phyloP scores from a whole-genome alignment of 53 echinoderm and acorn worm species.

The Glandiceps talaboti region DNA sequence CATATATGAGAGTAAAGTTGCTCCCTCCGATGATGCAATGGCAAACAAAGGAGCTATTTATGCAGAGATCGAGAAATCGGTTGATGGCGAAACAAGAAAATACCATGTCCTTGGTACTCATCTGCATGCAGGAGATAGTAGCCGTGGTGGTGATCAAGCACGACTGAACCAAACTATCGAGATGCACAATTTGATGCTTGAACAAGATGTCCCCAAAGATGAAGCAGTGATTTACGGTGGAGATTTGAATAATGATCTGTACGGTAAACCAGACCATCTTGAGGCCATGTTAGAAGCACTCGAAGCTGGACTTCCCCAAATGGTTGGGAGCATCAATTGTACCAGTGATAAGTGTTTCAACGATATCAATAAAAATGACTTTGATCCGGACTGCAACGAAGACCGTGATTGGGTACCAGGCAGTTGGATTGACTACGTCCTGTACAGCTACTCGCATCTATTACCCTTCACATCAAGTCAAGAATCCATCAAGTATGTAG shows the following conservation, averaged over 20 bases:
- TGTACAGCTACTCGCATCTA: conserved; percentile 45
- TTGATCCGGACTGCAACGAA: conserved; percentile 10
- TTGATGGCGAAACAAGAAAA: conserved; percentile 19
- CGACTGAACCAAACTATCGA: conserved; percentile 48
- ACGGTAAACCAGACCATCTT: conserved; percentile 38
- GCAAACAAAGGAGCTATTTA: conserved; percentile 71
- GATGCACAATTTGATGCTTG: conserved; percentile 53
- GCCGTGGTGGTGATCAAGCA: conserved; percentile 14
- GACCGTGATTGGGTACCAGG: not conserved
- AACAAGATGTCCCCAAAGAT: conserved; percentile 25
- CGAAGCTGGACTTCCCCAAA: conserved; percentile 35
- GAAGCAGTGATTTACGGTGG: conserved; percentile 80
- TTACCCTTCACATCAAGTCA: conserved; percentile 38
- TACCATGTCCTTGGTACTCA: conserved; percentile 91
- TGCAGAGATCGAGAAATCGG: conserved; percentile 45
- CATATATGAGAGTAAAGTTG: conserved; percentile 40
- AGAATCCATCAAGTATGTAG: conserved; percentile 32
- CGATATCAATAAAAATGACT: conserved; percentile 17
- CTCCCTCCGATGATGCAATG: conserved; percentile 36
- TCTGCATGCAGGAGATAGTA: conserved; percentile 52
- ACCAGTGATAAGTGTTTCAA: conserved; percentile 55
- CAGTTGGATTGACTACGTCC: conserved; percentile 66
- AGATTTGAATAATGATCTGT: conserved; percentile 59
- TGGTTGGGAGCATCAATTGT: conserved; percentile 31
- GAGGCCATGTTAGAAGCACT: conserved; percentile 43